Evolutionary conservation across 2,888 invertebrate species (phyloP).

Genomic region (Hirtodrosophila alboralis): DNA sequence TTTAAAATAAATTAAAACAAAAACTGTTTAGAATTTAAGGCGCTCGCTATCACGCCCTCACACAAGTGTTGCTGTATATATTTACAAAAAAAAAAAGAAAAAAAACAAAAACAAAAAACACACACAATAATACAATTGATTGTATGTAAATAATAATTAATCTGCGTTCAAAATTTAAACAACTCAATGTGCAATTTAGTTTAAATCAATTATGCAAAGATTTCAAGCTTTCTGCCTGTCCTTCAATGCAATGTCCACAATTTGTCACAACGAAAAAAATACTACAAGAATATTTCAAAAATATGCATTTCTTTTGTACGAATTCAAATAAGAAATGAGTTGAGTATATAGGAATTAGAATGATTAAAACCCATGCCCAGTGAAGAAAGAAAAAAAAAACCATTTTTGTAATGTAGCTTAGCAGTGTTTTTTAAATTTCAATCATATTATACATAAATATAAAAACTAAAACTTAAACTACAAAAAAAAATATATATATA

Average conservation of each 20-base stretch:
- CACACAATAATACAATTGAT: slow-evolving; percentile 58
- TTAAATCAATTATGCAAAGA: slow-evolving; percentile 57
- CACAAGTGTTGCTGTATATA: slow-evolving; percentile 67
- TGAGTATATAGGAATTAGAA: slow-evolving; percentile 25
- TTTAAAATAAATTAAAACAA: slow-evolving; percentile 35
- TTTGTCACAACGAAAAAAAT: slow-evolving; percentile 62
- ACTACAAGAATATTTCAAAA: too few relatives aligned
- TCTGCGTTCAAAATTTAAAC: slow-evolving; percentile 70
- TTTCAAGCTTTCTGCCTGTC: slow-evolving; percentile 52
- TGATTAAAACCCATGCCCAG: slow-evolving; percentile 55
- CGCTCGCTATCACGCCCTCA: slow-evolving; percentile 28
- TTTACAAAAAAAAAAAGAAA: slow-evolving; percentile 35
- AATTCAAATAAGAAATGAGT: slow-evolving; percentile 28
- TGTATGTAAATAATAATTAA: slow-evolving; percentile 72
- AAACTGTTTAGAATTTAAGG: slow-evolving; percentile 46
- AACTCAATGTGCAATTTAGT: slow-evolving; percentile 75
- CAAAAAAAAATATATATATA: neutral
- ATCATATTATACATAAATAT: slow-evolving; percentile 18
- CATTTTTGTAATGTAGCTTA: slow-evolving; percentile 71
- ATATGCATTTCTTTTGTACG: slow-evolving; percentile 51
- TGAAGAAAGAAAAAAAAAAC: too few relatives aligned
- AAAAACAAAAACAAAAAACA: slow-evolving; percentile 18
- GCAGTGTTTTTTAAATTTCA: slow-evolving; percentile 66
- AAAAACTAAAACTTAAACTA: slow-evolving; percentile 24
- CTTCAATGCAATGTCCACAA: slow-evolving; percentile 31